Base-by-base conservation (phyloP, 2,113 vertebrate species). In the Eurystomus gularis region DNA sequence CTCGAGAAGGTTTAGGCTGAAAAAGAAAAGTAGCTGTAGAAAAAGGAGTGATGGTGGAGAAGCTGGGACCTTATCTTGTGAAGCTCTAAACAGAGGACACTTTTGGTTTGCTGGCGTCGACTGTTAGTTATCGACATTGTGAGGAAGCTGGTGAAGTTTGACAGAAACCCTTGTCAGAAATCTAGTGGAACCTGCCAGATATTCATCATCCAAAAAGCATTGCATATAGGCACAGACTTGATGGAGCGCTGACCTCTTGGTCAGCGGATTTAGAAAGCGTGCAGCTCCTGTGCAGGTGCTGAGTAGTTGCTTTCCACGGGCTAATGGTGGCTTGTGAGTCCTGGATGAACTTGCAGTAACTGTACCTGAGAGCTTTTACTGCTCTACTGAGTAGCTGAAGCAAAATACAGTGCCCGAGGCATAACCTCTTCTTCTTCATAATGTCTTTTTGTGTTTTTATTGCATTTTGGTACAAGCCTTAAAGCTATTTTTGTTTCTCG, bases 401-500 rank as follows among this genome's bases (percentile, higher is more conserved):
- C 42, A 89, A 78, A 89, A 57, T 31, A 9, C 3, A 68, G 14
- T 40, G 61, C 55, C 39, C 12, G 39, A 86, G 69, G 42, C 31
- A 10, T 28, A 83, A 64, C 11, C 16, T 58, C 58, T 66, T 82
- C 33, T 76, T 87, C 52, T 68, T 75, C 26, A 3, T 35, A 21
- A 64, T 69, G 33, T 52, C 40, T 86, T 46, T 78, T 11, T 82
- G 52, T 89, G 31, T 9, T 93, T 95, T 91, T 72, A 35, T 60
- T 92, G 57, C 5, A 0, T 72, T 96, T 85, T 76, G 4, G 2
- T 91, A 37, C 35, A 60, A 84, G 69, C 18, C 25, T 70, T 76
- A 95, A 92, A 93, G 13, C 81, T 94, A 7, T 49, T 94, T 82
- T 83, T 90, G 28, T 90, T 81, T 94, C 58, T 93, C 85, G 10